Conservation (phyloP, 2,797 vertebrate species). For the Pygocentrus nattereri region DNA sequence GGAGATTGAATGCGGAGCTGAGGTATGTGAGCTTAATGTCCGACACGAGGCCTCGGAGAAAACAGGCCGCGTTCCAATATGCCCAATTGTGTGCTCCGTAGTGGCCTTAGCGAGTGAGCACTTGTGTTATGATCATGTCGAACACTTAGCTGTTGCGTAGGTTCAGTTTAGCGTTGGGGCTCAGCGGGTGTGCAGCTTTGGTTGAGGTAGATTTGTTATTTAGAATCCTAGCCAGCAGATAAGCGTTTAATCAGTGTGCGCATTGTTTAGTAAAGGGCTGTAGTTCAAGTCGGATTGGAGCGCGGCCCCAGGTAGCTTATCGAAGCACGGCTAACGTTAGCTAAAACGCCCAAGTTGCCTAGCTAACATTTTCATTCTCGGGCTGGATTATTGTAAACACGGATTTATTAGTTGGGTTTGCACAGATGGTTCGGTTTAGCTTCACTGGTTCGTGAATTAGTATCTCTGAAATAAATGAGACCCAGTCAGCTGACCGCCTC, state of each 20-base stretch:
- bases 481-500: background rate
- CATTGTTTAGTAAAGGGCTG: background rate
- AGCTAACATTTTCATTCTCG: background rate
- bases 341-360: background rate
- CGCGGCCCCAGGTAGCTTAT: background rate
- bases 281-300: background rate
- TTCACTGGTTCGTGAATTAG: background rate
- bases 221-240: too few relatives aligned
- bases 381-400: background rate
- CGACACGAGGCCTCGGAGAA: background rate
- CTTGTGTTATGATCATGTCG: too few relatives aligned
- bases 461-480: background rate
- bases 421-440: background rate
- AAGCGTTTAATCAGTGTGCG: too few relatives aligned
- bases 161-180: too few relatives aligned
- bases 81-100: background rate
- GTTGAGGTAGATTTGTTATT: too few relatives aligned
- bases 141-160: too few relatives aligned
- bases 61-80: background rate
- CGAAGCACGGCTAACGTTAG: background rate
- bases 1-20: constrained; percentile 66
- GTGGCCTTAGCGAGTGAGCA: background rate
- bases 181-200: too few relatives aligned
- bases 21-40: constrained; percentile 68
- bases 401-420: background rate